Base-by-base conservation (phyloP, 2,113 vertebrate species). In the Callaeas wilsoni region DNA sequence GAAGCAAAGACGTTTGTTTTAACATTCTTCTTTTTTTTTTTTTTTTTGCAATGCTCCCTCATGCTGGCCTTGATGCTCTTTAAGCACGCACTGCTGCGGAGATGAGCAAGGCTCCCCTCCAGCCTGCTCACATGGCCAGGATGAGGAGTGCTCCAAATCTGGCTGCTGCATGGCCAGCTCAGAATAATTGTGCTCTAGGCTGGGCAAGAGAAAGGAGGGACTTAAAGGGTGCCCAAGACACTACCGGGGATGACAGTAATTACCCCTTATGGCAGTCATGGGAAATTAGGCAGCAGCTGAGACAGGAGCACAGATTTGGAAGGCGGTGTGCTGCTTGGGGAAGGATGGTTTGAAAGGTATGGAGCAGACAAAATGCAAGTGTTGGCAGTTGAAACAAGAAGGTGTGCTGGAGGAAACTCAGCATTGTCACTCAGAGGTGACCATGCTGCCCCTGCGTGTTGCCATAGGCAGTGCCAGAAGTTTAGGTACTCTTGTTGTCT, bases 61-160 rank as follows among this genome's bases (percentile, higher is more conserved):
- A 15, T 57, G 10, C 20, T 70, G 22, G 7, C 22, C 50, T n/a
- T 41, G 46, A 19, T 84, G 37, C 22, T 60, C 10, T 49, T 44
- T 44, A 73, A 52, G n/a, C 44, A 47, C 8, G 21, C 7, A 14
- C 25, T 82, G 52, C 21, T 27, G 35, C 33, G 42, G 55, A 55
- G 33, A 22, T 37, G 21, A 65, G 22, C 59, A 53, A 76, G 23
- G 23, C 13, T 89, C n/a, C n/a, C 22, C 41, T 65, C 27, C 44
- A 60, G 13, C 18, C 47, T 81, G 55, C 47, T 75, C 21, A 15
- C 19, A 6, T 0, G 0, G n/a, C 23, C 0, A 0, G 7, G 4
- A 4, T 50, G 27, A 82, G 26, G 50, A 39, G 6, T 18, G 16
- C 10, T 85, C 49, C 33, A 13, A 12, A 19, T 6, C 11, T 25